A percentile compares a stretch with the other conserved stretches of the same genome.
These are phyloP conservation scores for Ceraclea dissimilis DNA, from an alignment of 2,888 invertebrate species.

Conservation along the genomic window DNA sequence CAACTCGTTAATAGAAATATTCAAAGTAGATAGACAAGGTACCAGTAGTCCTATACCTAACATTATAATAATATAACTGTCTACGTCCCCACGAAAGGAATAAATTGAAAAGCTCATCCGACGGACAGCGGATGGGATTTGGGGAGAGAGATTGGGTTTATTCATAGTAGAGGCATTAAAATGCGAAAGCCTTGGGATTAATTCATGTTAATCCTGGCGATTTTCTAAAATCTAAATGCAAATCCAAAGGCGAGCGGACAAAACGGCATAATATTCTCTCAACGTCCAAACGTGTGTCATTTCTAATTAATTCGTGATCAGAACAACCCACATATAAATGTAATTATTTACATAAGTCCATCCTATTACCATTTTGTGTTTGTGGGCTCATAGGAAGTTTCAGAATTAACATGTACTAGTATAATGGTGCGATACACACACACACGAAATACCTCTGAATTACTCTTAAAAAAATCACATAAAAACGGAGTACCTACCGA, in stretches of 20 bases:
- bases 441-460: too few species aligned
- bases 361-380: neutral
- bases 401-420: too few species aligned
- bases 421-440: too few species aligned
- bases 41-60: too few species aligned
- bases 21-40: too few species aligned
- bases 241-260: conserved; percentile 16
- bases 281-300: conserved; percentile 5
- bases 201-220: conserved; percentile 24
- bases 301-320: conserved; percentile 11
- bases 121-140: conserved; percentile 17
- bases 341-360: neutral
- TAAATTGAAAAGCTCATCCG: conserved; percentile 25
- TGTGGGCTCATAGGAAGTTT: neutral
- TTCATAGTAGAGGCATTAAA: conserved; percentile 15
- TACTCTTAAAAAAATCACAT: too few species aligned
- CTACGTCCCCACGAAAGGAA: conserved; percentile 13
- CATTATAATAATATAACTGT: too few species aligned
- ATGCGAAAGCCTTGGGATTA: conserved; percentile 23
- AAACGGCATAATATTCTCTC: neutral
- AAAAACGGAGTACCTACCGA: too few species aligned
- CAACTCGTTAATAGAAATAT: too few species aligned
- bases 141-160: conserved; percentile 8
- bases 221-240: conserved; percentile 27
- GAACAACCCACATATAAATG: neutral